Evolutionary conservation across 2,113 vertebrate genomes (phyloP).

Genomic region (Siphamia tubifer): DNA sequence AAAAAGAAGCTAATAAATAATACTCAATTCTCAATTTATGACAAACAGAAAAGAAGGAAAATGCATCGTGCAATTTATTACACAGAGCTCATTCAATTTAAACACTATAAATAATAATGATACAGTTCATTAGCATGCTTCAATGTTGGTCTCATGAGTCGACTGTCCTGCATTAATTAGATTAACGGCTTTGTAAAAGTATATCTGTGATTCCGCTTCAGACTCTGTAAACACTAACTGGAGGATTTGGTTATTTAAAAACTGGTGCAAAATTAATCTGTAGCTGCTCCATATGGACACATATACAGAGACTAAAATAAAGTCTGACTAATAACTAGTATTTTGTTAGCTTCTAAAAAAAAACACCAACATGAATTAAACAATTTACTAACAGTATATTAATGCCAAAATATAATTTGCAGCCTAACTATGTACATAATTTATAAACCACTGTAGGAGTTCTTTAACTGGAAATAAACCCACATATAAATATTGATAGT

Average conservation of each 20-base stretch:
- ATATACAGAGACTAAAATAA: neutral
- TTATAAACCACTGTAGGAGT: neutral
- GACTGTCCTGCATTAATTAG: constrained; percentile 9
- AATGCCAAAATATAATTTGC: neutral
- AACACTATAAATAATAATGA: neutral
- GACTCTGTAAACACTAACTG: neutral
- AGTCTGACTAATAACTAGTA: neutral
- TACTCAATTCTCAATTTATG: constrained; percentile 21
- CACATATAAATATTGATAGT: neutral
- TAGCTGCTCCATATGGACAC: neutral
- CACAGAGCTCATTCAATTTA: constrained; percentile 18
- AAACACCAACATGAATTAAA: no score
- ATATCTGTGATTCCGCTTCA: neutral
- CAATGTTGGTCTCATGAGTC: neutral
- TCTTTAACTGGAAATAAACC: neutral
- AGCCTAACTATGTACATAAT: neutral
- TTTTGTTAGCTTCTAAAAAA: neutral
- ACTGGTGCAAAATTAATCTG: neutral
- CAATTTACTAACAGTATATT: neutral
- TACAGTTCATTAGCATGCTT: constrained; percentile 14
- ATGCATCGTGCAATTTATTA: constrained; percentile 26
- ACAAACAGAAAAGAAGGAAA: constrained; percentile 18
- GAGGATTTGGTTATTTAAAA: neutral
- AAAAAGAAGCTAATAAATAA: constrained; percentile 9
- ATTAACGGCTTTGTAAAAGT: neutral